Percentiles rank a stretch among this genome's conserved stretches.
phyloP scores from a whole-genome alignment of 2,113 vertebrate species.

The Amphiprion ocellaris region DNA sequence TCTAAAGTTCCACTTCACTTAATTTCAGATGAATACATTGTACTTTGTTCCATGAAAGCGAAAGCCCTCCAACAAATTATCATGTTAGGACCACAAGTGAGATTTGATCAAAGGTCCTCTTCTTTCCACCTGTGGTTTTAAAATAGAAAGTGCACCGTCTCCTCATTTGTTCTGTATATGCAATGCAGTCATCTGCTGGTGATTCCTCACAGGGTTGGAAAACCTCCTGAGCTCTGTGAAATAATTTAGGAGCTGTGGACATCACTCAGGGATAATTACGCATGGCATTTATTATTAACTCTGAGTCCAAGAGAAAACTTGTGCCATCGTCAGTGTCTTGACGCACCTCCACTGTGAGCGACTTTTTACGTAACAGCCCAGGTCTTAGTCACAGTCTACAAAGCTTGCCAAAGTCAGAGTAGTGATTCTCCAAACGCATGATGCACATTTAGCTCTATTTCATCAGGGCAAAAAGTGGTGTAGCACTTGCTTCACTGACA shows the following conservation, averaged over 20 bases:
- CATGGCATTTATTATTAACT: conserved; percentile 2
- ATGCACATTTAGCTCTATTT: not conserved
- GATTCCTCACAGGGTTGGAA: conserved; percentile 14
- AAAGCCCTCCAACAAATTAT: no score
- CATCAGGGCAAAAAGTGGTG: not conserved
- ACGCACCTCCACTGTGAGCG: conserved; percentile 4
- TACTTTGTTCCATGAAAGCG: no score
- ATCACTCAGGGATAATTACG: not conserved
- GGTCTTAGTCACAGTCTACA: conserved; percentile 32
- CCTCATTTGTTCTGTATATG: not conserved
- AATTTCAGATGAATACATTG: no score
- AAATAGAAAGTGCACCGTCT: not conserved
- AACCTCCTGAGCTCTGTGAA: not conserved
- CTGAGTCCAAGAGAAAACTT: conserved; percentile 11
- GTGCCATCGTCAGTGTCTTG: conserved; percentile 4
- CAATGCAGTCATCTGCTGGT: conserved; percentile 7
- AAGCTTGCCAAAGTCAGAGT: conserved; percentile 14
- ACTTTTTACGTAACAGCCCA: conserved; percentile 7
- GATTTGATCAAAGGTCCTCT: no score
- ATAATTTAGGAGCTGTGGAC: not conserved
- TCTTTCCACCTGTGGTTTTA: no score
- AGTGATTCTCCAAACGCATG: conserved; percentile 22
- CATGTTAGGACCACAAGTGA: no score
- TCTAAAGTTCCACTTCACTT: no score
- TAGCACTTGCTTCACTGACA: no score